Evolutionary conservation across 2,888 invertebrate genomes (phyloP).

Genomic region (Oscheius sp.): DNA sequence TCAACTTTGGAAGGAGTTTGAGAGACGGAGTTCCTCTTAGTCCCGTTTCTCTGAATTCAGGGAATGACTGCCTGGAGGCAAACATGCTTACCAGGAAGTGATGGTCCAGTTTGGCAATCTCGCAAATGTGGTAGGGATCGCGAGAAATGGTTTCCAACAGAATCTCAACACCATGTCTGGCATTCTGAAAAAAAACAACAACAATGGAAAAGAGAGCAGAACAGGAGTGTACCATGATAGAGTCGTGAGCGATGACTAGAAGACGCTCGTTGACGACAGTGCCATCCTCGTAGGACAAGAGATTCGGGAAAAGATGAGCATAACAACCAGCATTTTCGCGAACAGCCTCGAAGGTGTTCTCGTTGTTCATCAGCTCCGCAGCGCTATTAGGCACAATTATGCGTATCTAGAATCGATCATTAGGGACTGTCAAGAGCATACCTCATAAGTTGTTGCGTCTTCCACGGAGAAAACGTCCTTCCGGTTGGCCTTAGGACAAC

Average conservation of each 20-base stretch:
- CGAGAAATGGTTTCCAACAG: background rate
- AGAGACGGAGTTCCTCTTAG: too few species aligned
- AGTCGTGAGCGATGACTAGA: slow-evolving; percentile 13
- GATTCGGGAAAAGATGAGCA: slow-evolving; percentile 1
- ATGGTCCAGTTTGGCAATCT: slow-evolving; percentile 11
- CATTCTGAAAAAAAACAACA: background rate
- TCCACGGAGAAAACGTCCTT: slow-evolving; percentile 11
- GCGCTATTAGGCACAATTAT: slow-evolving; percentile 9
- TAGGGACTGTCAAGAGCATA: background rate
- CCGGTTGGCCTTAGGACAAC: slow-evolving; percentile 18
- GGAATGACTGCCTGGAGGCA: background rate
- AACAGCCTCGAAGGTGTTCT: background rate
- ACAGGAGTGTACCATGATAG: background rate
- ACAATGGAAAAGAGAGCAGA: background rate
- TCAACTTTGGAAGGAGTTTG: background rate
- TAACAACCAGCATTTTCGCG: background rate
- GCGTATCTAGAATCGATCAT: background rate
- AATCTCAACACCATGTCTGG: slow-evolving; percentile 7
- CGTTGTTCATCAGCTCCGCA: background rate
- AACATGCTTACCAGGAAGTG: background rate
- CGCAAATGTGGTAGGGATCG: slow-evolving; percentile 8
- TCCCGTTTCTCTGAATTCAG: too few species aligned
- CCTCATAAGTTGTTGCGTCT: slow-evolving; percentile 7
- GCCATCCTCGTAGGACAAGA: slow-evolving; percentile 5
- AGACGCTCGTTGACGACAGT: slow-evolving; percentile 18